Conservation (phyloP, 2,113 vertebrate genomes). For the human region GRCh38 chr11:119854501-119855000, state of each 20-base stretch:
- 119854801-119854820: neutral
- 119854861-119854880: neutral
- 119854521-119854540: neutral
- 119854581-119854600: neutral
- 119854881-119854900: neutral
- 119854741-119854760: neutral
- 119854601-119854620: constrained; percentile 15
- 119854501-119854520: neutral
- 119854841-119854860: neutral
- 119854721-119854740: neutral
- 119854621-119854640: neutral
- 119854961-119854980: neutral
- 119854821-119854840: neutral
- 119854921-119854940: neutral
- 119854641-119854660: neutral
- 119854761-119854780: neutral
- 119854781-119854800: neutral
- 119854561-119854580: neutral
- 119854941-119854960: neutral
- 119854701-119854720: neutral
- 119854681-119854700: neutral
- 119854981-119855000: neutral
- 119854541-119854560: neutral
- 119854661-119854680: neutral
- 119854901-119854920: neutral